Conservation (phyloP, 1,140 invertebrate species). For the Heliconius melpomene region DNA sequence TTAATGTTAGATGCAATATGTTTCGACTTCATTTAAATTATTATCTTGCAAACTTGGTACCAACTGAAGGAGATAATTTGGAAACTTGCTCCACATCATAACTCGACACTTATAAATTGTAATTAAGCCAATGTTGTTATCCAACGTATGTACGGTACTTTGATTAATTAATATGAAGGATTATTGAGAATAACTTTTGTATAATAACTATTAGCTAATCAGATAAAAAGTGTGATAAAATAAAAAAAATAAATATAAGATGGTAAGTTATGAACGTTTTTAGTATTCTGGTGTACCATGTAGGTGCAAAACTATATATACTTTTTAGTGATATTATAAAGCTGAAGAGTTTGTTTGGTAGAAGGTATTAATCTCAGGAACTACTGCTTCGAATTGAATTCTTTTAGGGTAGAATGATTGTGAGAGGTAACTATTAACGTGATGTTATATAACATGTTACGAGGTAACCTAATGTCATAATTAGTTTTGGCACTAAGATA, state of each 20-base stretch:
- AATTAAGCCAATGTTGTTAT: too few species aligned
- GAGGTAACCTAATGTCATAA: too few species aligned
- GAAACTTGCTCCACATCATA: slow-evolving; percentile 27
- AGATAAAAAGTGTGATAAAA: neutral
- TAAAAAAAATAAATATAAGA: neutral
- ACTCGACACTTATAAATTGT: slow-evolving; percentile 42
- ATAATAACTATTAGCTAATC: neutral
- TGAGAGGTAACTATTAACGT: too few species aligned
- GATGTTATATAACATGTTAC: too few species aligned
- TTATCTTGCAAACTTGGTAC: slow-evolving; percentile 27
- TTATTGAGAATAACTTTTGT: neutral
- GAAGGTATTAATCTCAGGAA: too few species aligned
- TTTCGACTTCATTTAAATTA: slow-evolving; percentile 30
- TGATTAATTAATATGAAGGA: slow-evolving; percentile 24
- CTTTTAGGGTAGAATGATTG: too few species aligned
- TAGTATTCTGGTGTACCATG: neutral
- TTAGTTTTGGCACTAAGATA: too few species aligned
- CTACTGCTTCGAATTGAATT: too few species aligned
- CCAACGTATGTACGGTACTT: slow-evolving; percentile 16
- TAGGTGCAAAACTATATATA: too few species aligned
- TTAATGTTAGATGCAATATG: neutral
- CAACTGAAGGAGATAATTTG: slow-evolving; percentile 30
- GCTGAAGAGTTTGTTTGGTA: too few species aligned
- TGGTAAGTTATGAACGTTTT: neutral
- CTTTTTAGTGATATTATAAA: too few species aligned